A percentile compares a stretch with the other conserved stretches of the same genome.
Conservation (phyloP, 2,113 vertebrate genomes). For the Pseudolaguvia tuberculata region DNA sequence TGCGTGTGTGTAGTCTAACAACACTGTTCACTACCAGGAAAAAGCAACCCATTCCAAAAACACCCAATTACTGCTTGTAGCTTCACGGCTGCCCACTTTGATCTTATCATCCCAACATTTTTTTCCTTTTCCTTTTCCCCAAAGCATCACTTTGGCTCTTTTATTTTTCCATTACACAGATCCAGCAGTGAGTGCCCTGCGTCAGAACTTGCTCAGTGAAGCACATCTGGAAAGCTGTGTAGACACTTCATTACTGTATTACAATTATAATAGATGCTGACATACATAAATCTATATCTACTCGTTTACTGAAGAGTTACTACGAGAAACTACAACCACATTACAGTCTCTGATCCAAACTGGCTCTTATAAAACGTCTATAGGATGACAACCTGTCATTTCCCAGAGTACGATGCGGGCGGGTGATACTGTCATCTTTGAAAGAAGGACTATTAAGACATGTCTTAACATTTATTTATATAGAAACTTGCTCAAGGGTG, state of each 20-base stretch:
- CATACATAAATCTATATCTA: constrained; percentile 17
- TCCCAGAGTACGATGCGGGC: background rate
- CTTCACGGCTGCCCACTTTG: constrained; percentile 44
- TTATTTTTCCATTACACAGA: constrained; percentile 48
- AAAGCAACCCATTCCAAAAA: constrained; percentile 31
- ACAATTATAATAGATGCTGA: constrained; percentile 25
- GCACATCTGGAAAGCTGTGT: constrained; percentile 16
- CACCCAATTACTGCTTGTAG: constrained; percentile 38
- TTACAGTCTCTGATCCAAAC: background rate
- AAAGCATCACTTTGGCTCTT: constrained; percentile 43
- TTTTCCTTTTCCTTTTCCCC: constrained; percentile 1
- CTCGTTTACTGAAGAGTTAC: constrained; percentile 11
- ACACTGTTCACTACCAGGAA: constrained; percentile 25
- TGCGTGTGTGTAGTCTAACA: constrained; percentile 14
- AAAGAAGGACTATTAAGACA: background rate
- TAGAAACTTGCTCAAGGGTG: constrained; percentile 26
- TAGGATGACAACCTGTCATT: constrained; percentile 14
- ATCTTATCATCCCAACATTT: constrained; percentile 47
- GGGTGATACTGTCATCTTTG: constrained; percentile 7
- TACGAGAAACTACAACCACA: background rate
- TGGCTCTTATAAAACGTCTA: background rate
- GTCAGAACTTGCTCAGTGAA: constrained; percentile 30
- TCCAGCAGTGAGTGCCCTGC: background rate
- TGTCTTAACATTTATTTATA: constrained; percentile 35
- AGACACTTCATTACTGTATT: constrained; percentile 32